Evolutionary conservation across 64 coral and sea anemone species (phyloP), one percentile per base, ranked within the genome.

Genomic region (Astreopora myriophthalma): DNA sequence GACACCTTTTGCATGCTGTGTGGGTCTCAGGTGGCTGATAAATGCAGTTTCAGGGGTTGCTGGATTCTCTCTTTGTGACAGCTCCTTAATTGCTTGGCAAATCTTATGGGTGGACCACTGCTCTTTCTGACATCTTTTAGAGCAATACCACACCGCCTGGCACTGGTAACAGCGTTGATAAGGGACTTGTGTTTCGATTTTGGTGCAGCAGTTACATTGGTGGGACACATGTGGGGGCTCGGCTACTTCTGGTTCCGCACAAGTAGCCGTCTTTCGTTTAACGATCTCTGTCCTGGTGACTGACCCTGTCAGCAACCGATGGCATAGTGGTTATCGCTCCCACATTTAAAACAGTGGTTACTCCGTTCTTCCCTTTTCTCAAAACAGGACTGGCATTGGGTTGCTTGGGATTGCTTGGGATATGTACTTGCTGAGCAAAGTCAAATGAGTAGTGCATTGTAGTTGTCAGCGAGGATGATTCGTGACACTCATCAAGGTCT

Each of bases 321-420:
- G 44, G 77, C 89, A 34, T 82, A 91, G 31, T 84, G 89, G 40
- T 51, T 83, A 28, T 91, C 89, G 52, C 77, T 73, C 24, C 89
- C 88, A 83, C 89, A 91, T 81, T 71, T 91, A 31, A 82, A 91
- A 25, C 51, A 89, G 62, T 89, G 73, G 49, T 48, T 25, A 33
- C 87, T 66, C 49, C 71, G 36, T 19, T 46, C 51, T 48, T 25
- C n/a, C n/a, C n/a, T n/a, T n/a, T n/a, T n/a, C n/a, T n/a, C n/a
- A n/a, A n/a, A n/a, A n/a, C n/a, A n/a, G n/a, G n/a, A n/a, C n/a
- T n/a, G n/a, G n/a, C n/a, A n/a, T n/a, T n/a, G n/a, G n/a, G n/a
- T n/a, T n/a, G n/a, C n/a, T n/a, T n/a, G n/a, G n/a, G n/a, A n/a
- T n/a, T n/a, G n/a, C n/a, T n/a, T n/a, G n/a, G n/a, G n/a, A n/a